Conservation (phyloP, 2,797 vertebrate genomes). For the Sebastes trivittatus region DNA sequence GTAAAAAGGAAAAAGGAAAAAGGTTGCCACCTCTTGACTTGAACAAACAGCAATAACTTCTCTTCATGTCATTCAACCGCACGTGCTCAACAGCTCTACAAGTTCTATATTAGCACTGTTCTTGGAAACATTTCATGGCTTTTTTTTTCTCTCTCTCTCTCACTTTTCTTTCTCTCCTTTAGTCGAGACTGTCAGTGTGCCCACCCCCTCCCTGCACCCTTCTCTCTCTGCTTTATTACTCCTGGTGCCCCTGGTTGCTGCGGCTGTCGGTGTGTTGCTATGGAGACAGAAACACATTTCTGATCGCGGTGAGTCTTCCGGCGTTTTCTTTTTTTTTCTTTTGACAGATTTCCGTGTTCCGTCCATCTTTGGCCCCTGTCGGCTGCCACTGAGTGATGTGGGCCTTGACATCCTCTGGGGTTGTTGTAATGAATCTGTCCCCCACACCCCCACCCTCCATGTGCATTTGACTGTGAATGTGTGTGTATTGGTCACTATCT, state of each 20-base stretch:
- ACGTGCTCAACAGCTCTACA: not conserved
- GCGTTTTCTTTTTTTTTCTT: slow-evolving; percentile 53
- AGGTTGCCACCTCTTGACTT: not conserved
- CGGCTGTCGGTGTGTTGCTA: slow-evolving; percentile 82
- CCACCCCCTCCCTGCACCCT: slow-evolving; percentile 53
- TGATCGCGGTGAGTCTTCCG: slow-evolving; percentile 78
- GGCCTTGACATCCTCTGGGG: slow-evolving; percentile 71
- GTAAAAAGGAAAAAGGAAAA: slow-evolving; percentile 1
- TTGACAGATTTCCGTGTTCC: slow-evolving; percentile 63
- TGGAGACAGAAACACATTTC: slow-evolving; percentile 83
- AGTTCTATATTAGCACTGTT: slow-evolving; percentile 48
- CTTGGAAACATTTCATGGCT: slow-evolving; percentile 38
- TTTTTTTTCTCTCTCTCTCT: slow-evolving; percentile 14
- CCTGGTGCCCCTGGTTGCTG: slow-evolving; percentile 80
- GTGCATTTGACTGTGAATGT: slow-evolving; percentile 14
- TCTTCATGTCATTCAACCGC: slow-evolving; percentile 11
- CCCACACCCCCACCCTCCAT: not conserved
- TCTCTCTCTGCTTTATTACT: slow-evolving; percentile 81
- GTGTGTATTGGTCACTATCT: slow-evolving; percentile 28
- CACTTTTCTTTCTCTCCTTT: slow-evolving; percentile 33
- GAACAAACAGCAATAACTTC: slow-evolving; percentile 29
- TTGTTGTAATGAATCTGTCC: slow-evolving; percentile 70
- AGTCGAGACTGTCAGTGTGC: slow-evolving; percentile 47
- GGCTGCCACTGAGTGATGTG: slow-evolving; percentile 67
- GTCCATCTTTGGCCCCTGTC: slow-evolving; percentile 71